Conservation (phyloP, 2,888 invertebrate genomes). For the Cosmorhoe ocellata region DNA sequence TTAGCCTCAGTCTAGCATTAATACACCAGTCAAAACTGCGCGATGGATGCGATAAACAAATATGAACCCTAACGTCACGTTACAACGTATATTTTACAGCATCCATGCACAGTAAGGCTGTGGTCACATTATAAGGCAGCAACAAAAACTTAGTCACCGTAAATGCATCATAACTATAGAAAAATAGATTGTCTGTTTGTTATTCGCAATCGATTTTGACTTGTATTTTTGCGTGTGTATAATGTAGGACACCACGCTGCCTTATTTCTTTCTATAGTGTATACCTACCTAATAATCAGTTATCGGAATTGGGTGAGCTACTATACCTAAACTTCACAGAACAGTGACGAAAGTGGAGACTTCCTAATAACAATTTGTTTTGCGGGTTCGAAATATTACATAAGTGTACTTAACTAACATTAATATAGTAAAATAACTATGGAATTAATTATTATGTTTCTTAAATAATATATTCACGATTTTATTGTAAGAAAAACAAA, state of each 20-base stretch:
- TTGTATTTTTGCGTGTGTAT: slow-evolving; percentile 17
- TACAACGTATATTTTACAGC: slow-evolving; percentile 3
- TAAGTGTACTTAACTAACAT: too few species aligned
- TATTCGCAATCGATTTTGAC: slow-evolving; percentile 6
- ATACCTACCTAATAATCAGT: too few species aligned
- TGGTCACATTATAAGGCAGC: slow-evolving; percentile 6
- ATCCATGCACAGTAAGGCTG: slow-evolving; percentile 1
- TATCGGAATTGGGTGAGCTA: too few species aligned
- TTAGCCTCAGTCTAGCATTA: background rate
- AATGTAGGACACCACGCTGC: slow-evolving; percentile 16
- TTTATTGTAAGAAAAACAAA: too few species aligned
- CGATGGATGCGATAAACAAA: background rate
- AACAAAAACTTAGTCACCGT: background rate
- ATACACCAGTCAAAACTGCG: background rate
- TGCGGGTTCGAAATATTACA: too few species aligned
- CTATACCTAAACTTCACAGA: too few species aligned
- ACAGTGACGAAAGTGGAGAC: too few species aligned
- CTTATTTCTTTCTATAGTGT: slow-evolving; percentile 19
- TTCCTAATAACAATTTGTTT: too few species aligned
- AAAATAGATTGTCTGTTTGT: slow-evolving; percentile 4
- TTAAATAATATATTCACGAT: too few species aligned
- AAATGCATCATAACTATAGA: background rate
- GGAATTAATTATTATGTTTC: too few species aligned
- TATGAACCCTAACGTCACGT: background rate
- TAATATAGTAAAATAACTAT: too few species aligned